Base-by-base conservation (phyloP, 1,140 invertebrate species). In the Venustaconcha ellipsiformis region DNA sequence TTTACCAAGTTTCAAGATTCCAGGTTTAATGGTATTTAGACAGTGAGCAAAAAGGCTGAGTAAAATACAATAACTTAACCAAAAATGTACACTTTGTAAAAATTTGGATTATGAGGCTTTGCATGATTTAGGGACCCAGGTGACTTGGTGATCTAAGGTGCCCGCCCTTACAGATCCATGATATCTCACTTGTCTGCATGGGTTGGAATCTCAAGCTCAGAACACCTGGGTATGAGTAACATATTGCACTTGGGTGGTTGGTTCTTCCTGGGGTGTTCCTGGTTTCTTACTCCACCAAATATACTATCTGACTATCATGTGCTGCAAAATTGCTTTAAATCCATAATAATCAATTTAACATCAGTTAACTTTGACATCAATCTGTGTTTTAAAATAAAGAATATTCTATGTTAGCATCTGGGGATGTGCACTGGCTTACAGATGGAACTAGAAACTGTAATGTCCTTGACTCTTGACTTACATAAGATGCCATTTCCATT, bases 401-500 rank as follows among this genome's bases (percentile, higher is more conserved):
- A 26, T 48, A n/a, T n/a, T n/a, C 37, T 26, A 13, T 64, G 6
- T 30, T 64, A 15, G 15, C 4, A 72, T 18, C 59, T 55, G 26
- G 60, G 4, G 56, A 62, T 69, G 18, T 14, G n/a, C 12, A 64
- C 13, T 68, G 69, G 80, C 83, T 87, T 90, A 94, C 94, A 90
- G 93, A 92, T 30, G 95, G 95, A 15, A 96, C 93, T 70, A 96
- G 88, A 89, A 96, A 96, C 88, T 96, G 95, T 60, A 96, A 92
- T 89, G 95, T 97, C 86, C 95, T 94, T 48, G 97, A 93, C 87
- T 97, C 95, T 17, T 96, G 95, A 20, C 96, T 96, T 76, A 96
- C 96, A 85, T 91, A 91, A 56, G 91, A 94, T 12, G 96, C 94
- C 93, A 97, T 97, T 92, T 99, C 98, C 88, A 99, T 98, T n/a